phyloP scores from a whole-genome alignment of 2,797 vertebrate genomes.

The Lindbergichthys nudifrons region DNA sequence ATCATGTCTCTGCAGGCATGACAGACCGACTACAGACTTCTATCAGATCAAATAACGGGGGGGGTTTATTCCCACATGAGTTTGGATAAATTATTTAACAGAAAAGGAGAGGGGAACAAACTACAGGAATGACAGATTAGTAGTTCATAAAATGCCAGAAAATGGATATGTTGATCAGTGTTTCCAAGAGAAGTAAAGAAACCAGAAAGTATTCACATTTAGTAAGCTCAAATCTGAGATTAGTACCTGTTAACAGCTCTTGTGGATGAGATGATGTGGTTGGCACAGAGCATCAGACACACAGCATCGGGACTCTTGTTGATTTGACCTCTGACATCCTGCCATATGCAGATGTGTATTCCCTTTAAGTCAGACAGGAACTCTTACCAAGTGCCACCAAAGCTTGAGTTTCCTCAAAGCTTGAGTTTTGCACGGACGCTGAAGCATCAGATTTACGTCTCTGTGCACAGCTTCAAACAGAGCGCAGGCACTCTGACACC shows the following conservation, averaged over 20 bases:
- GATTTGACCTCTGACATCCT: conserved; percentile 45
- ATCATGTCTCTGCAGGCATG: conserved; percentile 61
- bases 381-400: conserved; percentile 35
- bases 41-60: conserved; percentile 51
- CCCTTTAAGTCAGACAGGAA: conserved; percentile 22
- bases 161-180: too few relatives aligned
- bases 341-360: conserved; percentile 23
- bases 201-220: too few relatives aligned
- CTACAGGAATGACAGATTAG: conserved; percentile 43
- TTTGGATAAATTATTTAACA: conserved; percentile 27
- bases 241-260: conserved; percentile 33
- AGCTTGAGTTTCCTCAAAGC: conserved; percentile 32
- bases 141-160: too few relatives aligned
- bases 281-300: conserved; percentile 18
- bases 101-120: conserved; percentile 11
- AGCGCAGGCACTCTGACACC: conserved; percentile 65
- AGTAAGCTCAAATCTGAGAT: too few relatives aligned
- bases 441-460: conserved; percentile 72
- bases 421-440: conserved; percentile 58
- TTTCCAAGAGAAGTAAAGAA: too few relatives aligned
- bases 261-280: background rate
- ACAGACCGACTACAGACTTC: conserved; percentile 46
- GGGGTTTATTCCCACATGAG: conserved; percentile 33
- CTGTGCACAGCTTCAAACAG: conserved; percentile 65
- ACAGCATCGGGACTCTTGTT: background rate